phyloP scores from a whole-genome alignment of 2,888 invertebrate species.

The Ceratothoa steindachneri region DNA sequence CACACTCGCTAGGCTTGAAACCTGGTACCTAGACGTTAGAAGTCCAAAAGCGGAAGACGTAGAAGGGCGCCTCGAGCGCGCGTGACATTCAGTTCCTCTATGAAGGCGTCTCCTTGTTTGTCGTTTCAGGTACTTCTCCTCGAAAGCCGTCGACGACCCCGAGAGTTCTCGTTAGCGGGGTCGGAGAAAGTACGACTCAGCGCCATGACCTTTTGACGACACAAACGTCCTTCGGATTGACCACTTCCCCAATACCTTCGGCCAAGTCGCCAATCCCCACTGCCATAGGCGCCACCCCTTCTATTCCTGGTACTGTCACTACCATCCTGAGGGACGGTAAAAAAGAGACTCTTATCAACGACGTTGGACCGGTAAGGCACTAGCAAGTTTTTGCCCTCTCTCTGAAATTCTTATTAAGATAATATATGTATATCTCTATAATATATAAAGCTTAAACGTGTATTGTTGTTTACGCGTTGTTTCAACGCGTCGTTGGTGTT shows the following conservation, averaged over 20 bases:
- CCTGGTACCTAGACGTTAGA: too few relatives aligned
- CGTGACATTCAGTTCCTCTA: too few relatives aligned
- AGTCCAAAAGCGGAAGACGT: too few relatives aligned
- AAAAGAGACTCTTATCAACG: slow-evolving; percentile 63
- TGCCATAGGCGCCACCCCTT: slow-evolving; percentile 14
- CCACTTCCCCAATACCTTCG: slow-evolving; percentile 40
- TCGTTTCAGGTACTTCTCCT: slow-evolving; percentile 26
- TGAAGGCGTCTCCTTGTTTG: too few relatives aligned
- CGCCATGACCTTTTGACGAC: slow-evolving; percentile 34
- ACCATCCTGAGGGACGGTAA: slow-evolving; percentile 54
- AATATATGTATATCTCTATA: too few relatives aligned
- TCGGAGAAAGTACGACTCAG: slow-evolving; percentile 43
- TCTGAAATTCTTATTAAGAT: neutral
- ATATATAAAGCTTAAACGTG: too few relatives aligned
- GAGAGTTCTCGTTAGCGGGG: slow-evolving; percentile 43
- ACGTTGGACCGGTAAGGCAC: slow-evolving; percentile 54
- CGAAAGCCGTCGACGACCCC: slow-evolving; percentile 42
- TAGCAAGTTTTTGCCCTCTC: too few relatives aligned
- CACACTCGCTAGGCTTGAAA: too few relatives aligned
- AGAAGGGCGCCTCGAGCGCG: too few relatives aligned
- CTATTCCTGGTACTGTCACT: slow-evolving; percentile 50
- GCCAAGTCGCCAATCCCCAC: slow-evolving; percentile 38
- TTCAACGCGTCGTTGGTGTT: too few relatives aligned
- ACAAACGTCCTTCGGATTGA: slow-evolving; percentile 34
- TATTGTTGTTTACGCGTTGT: too few relatives aligned